These are phyloP conservation scores for Euzophera pinguis DNA, from an alignment of 2,888 invertebrate genomes.

Conservation along the genomic window DNA sequence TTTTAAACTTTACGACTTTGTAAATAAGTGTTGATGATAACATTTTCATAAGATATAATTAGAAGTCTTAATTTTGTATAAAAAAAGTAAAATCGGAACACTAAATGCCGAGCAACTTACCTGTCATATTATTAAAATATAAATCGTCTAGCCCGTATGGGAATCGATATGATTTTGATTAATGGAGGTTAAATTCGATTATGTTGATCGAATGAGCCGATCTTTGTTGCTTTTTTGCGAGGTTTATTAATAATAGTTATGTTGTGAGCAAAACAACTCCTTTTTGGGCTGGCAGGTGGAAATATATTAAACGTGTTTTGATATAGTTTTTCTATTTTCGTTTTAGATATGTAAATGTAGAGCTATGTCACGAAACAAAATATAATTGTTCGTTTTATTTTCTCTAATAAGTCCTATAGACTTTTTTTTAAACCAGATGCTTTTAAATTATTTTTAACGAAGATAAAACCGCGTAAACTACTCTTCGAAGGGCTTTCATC, in stretches of 20 bases:
- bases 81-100: slow-evolving; percentile 54
- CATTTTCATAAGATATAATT: neutral
- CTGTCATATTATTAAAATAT: slow-evolving; percentile 77
- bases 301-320: too few relatives aligned
- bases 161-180: slow-evolving; percentile 73
- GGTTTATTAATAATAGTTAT: neutral
- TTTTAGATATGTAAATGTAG: too few relatives aligned
- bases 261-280: neutral
- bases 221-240: slow-evolving; percentile 24
- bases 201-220: slow-evolving; percentile 57
- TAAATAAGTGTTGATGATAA: neutral
- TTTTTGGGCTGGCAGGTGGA: too few relatives aligned
- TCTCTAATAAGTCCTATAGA: too few relatives aligned
- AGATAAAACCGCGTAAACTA: too few relatives aligned
- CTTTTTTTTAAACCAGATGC: too few relatives aligned
- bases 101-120: slow-evolving; percentile 76
- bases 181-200: slow-evolving; percentile 67
- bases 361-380: too few relatives aligned
- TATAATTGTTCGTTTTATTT: too few relatives aligned
- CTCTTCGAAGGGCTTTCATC: too few relatives aligned
- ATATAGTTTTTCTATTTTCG: too few relatives aligned
- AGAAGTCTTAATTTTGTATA: slow-evolving; percentile 18
- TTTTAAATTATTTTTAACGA: too few relatives aligned
- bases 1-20: slow-evolving; percentile 23
- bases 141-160: slow-evolving; percentile 59